These are phyloP conservation scores for Crypturellus tataupa DNA, from an alignment of 2,797 vertebrate genomes.

Conservation along the genomic window DNA sequence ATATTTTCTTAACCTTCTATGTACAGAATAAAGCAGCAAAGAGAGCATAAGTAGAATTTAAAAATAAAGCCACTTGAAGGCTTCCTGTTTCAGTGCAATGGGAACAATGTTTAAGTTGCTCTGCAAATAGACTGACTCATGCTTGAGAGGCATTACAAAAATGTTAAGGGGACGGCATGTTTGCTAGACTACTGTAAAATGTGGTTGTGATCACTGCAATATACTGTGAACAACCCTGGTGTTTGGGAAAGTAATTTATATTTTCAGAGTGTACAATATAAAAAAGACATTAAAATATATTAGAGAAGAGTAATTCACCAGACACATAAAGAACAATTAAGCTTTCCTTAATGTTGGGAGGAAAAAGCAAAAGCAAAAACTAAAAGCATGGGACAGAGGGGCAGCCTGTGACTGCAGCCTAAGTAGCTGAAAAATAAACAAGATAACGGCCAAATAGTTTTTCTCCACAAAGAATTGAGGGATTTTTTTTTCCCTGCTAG, in stretches of 20 bases:
- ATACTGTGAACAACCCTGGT: neutral
- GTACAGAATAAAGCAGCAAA: neutral
- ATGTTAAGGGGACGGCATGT: neutral
- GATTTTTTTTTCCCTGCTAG: neutral
- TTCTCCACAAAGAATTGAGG: constrained; percentile 4
- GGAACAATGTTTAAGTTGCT: neutral
- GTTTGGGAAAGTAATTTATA: neutral
- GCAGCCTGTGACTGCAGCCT: neutral
- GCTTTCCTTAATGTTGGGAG: neutral
- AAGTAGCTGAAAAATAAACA: constrained; percentile 43
- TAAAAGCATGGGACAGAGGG: neutral
- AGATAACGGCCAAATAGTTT: neutral
- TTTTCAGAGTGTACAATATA: neutral
- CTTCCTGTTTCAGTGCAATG: neutral
- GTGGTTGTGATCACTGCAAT: neutral
- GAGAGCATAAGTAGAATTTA: neutral
- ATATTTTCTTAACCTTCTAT: neutral
- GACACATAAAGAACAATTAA: neutral
- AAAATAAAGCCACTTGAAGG: neutral
- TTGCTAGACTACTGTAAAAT: constrained; percentile 30
- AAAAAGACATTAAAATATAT: constrained; percentile 5
- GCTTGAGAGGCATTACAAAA: constrained; percentile 20
- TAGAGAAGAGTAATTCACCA: neutral
- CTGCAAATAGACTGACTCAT: neutral
- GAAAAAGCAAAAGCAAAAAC: neutral